Evolutionary conservation across 2,888 invertebrate species (phyloP).

Genomic region (Muscina levida): DNA sequence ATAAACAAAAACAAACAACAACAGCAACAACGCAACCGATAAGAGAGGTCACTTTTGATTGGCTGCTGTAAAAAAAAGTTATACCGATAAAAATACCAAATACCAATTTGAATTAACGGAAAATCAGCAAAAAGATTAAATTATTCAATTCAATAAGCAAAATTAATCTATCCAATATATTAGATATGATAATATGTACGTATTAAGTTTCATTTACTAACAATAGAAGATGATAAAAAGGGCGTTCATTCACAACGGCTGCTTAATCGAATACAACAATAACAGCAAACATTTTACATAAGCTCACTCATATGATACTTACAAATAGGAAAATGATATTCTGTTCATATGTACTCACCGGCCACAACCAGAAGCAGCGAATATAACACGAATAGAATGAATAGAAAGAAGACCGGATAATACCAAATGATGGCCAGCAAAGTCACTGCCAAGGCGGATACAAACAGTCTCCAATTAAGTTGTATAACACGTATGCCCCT

Average conservation of each 20-base stretch:
- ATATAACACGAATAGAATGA: constrained; percentile 78
- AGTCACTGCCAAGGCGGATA: constrained; percentile 73
- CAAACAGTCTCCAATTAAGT: constrained; percentile 76
- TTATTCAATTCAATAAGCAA: no score
- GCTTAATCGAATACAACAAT: background rate
- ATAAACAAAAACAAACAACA: constrained; percentile 1
- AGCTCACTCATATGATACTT: background rate
- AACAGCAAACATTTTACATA: constrained; percentile 7
- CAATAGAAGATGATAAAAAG: constrained; percentile 36
- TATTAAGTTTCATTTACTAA: no score
- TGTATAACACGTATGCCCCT: constrained; percentile 73
- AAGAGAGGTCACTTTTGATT: constrained; percentile 18
- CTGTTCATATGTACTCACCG: constrained; percentile 73
- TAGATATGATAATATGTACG: no score
- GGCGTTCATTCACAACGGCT: constrained; percentile 51
- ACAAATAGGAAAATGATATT: no score
- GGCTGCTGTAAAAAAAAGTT: background rate
- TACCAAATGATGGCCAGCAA: constrained; percentile 78
- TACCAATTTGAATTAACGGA: constrained; percentile 48
- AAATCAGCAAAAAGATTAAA: constrained; percentile 31
- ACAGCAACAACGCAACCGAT: background rate
- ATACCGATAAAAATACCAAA: constrained; percentile 28
- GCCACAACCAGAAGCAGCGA: constrained; percentile 77
- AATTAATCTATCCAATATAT: no score
- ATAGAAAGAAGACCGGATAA: constrained; percentile 79